Conservation (phyloP, 1,140 invertebrate genomes). For the Camponotus pennsylvanicus region DNA sequence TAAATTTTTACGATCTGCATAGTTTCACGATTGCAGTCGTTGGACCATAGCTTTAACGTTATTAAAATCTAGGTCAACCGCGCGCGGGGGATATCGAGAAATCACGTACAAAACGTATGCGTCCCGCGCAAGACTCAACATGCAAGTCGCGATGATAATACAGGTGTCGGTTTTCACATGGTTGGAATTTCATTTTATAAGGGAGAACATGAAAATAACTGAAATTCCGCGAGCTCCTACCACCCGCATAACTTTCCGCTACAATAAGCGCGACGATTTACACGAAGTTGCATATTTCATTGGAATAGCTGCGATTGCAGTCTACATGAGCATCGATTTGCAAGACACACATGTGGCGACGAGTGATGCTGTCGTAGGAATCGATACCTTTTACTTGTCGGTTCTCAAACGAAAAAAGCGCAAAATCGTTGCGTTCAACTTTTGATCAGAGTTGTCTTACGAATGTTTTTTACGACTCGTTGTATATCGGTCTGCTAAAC, state of each 20-base stretch:
- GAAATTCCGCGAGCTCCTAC: slow-evolving; percentile 70
- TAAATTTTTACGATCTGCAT: neutral
- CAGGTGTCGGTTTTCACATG: slow-evolving; percentile 25
- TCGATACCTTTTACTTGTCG: neutral
- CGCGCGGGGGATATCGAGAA: slow-evolving; percentile 48
- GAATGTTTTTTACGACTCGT: slow-evolving; percentile 23
- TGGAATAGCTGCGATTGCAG: slow-evolving; percentile 4
- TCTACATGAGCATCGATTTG: neutral
- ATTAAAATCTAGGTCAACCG: slow-evolving; percentile 53
- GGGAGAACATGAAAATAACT: slow-evolving; percentile 69
- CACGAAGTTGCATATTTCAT: slow-evolving; percentile 41
- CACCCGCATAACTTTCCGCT: slow-evolving; percentile 76
- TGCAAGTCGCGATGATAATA: slow-evolving; percentile 27
- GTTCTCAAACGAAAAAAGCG: neutral
- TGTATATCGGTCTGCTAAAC: neutral
- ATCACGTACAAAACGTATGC: slow-evolving; percentile 31
- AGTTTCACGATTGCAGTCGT: neutral
- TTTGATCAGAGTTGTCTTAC: slow-evolving; percentile 1
- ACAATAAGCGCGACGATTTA: slow-evolving; percentile 25
- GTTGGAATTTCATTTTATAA: slow-evolving; percentile 75
- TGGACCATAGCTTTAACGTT: neutral
- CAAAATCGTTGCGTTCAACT: slow-evolving; percentile 1
- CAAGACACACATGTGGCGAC: neutral
- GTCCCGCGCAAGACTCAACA: slow-evolving; percentile 10
- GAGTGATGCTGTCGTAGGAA: slow-evolving; percentile 9